Base-by-base conservation (phyloP, 2,888 invertebrate species). In the Drosophila maculinotata region DNA sequence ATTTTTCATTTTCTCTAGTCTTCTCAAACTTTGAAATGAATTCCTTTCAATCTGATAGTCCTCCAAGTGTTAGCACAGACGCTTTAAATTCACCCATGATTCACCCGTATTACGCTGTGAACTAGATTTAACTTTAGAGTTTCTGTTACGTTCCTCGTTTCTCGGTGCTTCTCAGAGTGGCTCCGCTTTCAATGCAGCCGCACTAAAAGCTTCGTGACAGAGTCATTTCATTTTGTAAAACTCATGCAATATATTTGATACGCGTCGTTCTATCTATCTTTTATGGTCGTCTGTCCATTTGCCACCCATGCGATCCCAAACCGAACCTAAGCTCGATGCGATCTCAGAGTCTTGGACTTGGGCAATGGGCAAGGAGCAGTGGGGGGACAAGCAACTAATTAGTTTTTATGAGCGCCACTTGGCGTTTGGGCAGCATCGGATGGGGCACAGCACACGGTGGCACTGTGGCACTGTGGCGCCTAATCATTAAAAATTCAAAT, bases 401-500 rank as follows among this genome's bases (percentile, higher is more conserved):
- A 84, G 79, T 66, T 84, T 84, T 84, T 84, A 84, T 84, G 79
- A 64, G 71, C 76, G 66, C 62, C 74, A 72, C 65, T 73, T 70
- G 79, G 73, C 39, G 53, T 58, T 68, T 28, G 68, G 38, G n/a
- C 49, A 51, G 31, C 39, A 30, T 12, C 12, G 35, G 47, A 12
- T 25, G 38, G n/a, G 38, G n/a, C 33, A 44, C 25, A 47, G 51
- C 41, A 72, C 71, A 65, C 82, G 62, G 87, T 83, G 81, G 88
- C 87, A 79, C 72, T 82, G 87, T 83, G 81, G 88, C 87, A 79
- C 72, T 82, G 51, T 83, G 89, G 88, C 84, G 89, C 86, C 86
- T 86, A 76, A 79, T 84, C 89, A 89, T 89, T 89, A 89, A 79
- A 76, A 88, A 89, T 88, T 87, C 87, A 89, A 89, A 88, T 88